Conservation (phyloP, 2,888 invertebrate genomes). For the Nymphalis polychloros region DNA sequence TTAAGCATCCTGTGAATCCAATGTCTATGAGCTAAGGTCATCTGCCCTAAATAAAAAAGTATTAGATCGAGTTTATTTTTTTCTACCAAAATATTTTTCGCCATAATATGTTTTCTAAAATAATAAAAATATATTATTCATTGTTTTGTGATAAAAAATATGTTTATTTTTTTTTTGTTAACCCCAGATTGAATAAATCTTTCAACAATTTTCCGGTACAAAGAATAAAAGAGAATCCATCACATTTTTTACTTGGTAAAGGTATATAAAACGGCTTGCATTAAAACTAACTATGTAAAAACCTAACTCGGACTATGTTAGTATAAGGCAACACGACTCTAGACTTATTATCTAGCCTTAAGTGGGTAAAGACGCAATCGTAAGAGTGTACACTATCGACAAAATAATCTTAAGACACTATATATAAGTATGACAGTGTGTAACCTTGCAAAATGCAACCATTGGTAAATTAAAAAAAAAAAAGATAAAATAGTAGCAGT, state of each 20-base stretch:
- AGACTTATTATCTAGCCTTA: slow-evolving; percentile 46
- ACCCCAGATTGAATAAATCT: slow-evolving; percentile 10
- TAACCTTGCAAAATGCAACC: too few species aligned
- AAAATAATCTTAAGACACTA: neutral
- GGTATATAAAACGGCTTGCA: slow-evolving; percentile 36
- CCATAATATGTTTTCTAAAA: neutral
- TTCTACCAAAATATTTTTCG: too few species aligned
- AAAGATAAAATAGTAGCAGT: too few species aligned
- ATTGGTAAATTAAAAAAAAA: too few species aligned
- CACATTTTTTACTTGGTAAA: slow-evolving; percentile 33
- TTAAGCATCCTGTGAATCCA: too few species aligned
- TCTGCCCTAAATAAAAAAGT: too few species aligned
- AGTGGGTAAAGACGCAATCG: slow-evolving; percentile 39
- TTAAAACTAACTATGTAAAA: slow-evolving; percentile 42
- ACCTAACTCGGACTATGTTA: slow-evolving; percentile 36
- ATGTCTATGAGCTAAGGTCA: too few species aligned
- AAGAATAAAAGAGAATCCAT: slow-evolving; percentile 32
- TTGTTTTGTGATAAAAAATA: neutral
- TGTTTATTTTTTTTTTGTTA: neutral
- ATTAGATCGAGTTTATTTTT: too few species aligned
- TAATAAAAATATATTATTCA: neutral
- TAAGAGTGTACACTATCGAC: slow-evolving; percentile 20
- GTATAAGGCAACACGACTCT: slow-evolving; percentile 42
- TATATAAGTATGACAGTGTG: neutral
- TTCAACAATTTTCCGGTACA: slow-evolving; percentile 31